Conservation (phyloP, 2,113 vertebrate species). For the Ia io region DNA sequence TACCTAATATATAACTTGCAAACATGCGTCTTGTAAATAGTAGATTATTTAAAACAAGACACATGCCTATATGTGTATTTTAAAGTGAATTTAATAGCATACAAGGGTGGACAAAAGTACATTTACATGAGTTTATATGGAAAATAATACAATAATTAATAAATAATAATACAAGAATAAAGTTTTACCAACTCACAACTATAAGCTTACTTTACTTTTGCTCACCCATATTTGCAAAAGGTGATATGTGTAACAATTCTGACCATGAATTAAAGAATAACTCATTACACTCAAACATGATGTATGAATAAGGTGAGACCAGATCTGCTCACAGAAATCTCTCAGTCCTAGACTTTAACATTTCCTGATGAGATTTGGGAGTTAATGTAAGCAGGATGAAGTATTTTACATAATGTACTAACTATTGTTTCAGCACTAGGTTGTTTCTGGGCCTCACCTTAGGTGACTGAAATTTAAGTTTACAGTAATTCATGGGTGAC, state of each 20-base stretch:
- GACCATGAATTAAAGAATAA: slow-evolving; percentile 29
- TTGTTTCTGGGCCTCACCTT: neutral
- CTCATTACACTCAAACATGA: slow-evolving; percentile 28
- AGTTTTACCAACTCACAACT: neutral
- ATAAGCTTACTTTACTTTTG: neutral
- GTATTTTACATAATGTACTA: neutral
- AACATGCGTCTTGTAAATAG: slow-evolving; percentile 32
- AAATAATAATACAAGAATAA: neutral
- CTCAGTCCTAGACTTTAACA: neutral
- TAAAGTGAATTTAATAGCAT: slow-evolving; percentile 11
- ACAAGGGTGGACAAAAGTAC: neutral
- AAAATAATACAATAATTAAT: neutral
- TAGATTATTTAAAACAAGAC: slow-evolving; percentile 49
- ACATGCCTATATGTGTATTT: slow-evolving; percentile 38
- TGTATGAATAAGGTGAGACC: neutral
- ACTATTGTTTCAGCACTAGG: neutral
- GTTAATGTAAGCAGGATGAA: neutral
- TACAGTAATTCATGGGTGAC: neutral
- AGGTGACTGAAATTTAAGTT: neutral
- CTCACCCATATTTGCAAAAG: neutral
- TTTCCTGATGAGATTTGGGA: neutral
- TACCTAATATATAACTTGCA: slow-evolving; percentile 43
- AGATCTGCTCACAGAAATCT: neutral
- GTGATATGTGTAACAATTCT: neutral
- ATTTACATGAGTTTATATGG: neutral